A percentile compares a stretch with the other conserved stretches of the same genome.
Evolutionary conservation across 2,113 vertebrate species (phyloP).

Genomic region (Fulmarus glacialis): DNA sequence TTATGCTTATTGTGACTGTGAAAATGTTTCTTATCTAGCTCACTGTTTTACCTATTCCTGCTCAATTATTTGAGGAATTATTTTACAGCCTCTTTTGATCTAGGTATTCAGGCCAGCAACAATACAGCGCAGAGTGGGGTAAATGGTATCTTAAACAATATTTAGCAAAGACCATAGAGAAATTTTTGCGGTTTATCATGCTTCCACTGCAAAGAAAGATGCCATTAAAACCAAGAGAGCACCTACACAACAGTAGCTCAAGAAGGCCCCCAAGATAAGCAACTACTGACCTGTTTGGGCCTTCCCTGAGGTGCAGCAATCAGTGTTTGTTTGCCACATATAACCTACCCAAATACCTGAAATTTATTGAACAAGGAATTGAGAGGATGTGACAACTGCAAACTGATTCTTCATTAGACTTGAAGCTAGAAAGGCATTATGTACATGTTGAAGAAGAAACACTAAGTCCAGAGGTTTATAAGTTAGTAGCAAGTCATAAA

Average conservation of each 20-base stretch:
- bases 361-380: not conserved
- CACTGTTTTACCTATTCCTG: not conserved
- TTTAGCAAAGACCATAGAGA: not conserved
- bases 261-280: not conserved
- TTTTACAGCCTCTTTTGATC: constrained; percentile 24
- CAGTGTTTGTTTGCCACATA: not conserved
- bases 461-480: not conserved
- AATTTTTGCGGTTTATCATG: not conserved
- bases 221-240: not conserved
- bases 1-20: not conserved
- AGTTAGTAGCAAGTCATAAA: not conserved
- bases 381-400: not conserved
- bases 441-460: not conserved
- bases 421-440: not conserved
- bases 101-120: not conserved
- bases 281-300: not conserved
- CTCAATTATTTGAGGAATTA: not conserved
- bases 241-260: not conserved
- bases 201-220: not conserved
- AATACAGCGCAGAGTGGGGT: not conserved
- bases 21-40: not conserved
- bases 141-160: not conserved
- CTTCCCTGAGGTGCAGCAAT: not conserved
- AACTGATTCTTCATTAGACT: not conserved
- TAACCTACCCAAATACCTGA: not conserved